phyloP scores from a whole-genome alignment of 2,888 invertebrate genomes.

The Saturnia pavonia region DNA sequence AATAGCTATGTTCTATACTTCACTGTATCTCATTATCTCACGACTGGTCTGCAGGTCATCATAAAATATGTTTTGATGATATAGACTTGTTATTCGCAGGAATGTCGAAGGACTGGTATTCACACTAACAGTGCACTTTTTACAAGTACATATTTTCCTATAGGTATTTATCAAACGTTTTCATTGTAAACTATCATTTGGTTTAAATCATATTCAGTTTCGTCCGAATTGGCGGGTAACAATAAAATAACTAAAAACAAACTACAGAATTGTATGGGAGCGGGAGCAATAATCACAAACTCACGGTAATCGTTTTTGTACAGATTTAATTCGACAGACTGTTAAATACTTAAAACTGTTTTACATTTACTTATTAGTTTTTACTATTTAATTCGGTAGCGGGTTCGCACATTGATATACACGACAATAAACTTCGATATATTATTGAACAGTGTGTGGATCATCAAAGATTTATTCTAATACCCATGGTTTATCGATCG shows the following conservation, averaged over 20 bases:
- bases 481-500: slow-evolving; percentile 34
- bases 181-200: neutral
- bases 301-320: slow-evolving; percentile 74
- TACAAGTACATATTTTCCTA: no score
- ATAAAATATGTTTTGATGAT: no score
- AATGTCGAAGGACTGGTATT: no score
- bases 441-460: slow-evolving; percentile 37
- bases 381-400: slow-evolving; percentile 72
- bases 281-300: slow-evolving; percentile 62
- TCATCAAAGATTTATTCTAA: slow-evolving; percentile 43
- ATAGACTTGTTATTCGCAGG: no score
- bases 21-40: no score
- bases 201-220: neutral
- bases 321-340: slow-evolving; percentile 81
- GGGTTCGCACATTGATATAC: slow-evolving; percentile 28
- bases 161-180: neutral
- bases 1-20: no score
- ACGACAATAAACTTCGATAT: slow-evolving; percentile 17
- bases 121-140: no score
- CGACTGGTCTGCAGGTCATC: no score
- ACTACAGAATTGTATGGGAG: slow-evolving; percentile 30
- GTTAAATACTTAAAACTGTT: slow-evolving; percentile 77
- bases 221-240: slow-evolving; percentile 19
- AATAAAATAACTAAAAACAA: slow-evolving; percentile 32
- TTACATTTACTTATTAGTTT: slow-evolving; percentile 71